Evolutionary conservation across 53 echinoderm and acorn worm genomes (phyloP), one percentile per base, ranked within the genome.

Genomic region (Pentamera pediparva): DNA sequence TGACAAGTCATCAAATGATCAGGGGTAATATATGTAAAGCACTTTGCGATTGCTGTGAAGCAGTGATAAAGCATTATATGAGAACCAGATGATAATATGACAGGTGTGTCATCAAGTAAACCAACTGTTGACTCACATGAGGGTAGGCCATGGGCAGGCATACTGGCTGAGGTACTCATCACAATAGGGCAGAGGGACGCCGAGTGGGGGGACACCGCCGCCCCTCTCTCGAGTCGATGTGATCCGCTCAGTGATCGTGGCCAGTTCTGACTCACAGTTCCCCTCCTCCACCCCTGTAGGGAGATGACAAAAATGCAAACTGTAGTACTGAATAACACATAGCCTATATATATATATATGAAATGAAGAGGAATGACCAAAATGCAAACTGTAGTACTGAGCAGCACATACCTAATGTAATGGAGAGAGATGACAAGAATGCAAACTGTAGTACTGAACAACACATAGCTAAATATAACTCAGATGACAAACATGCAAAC

Each of bases 91-190:
- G n/a, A 45, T 12, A 15, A 15, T 45, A 45, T 45, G 1, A 45
- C 13, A 45, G 47, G 12, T 45, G 12, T 12, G 1, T 45, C 13
- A 45, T 45, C n/a, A 45, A 0, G n/a, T 45, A n/a, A 45, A 45
- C 12, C 47, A 45, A 45, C 12, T n/a, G n/a, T 1, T 45, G 6
- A 72, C 73, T 72, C 27, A 72, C 73, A 72, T 37, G n/a, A 72
- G n/a, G 20, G 52, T 51, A 12, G 73, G 73, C 73, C 73, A 72
- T 8, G 73, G 73, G 37, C 73, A 72, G 32, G 73, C 73, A 52
- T 72, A 53, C n/a, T 72, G 73, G 33, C 73, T 72, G 49, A 53
- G 55, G 36, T 72, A 72, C 36, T 72, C 73, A 52, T 72, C 73
- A 72, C 73, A 72, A n/a, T 53, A 72, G 2, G 73, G 73, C 32